Evolutionary conservation across 2,797 vertebrate genomes (phyloP), one percentile per base, ranked within the genome.

Genomic region (Acrossocheilus wenchowensis): DNA sequence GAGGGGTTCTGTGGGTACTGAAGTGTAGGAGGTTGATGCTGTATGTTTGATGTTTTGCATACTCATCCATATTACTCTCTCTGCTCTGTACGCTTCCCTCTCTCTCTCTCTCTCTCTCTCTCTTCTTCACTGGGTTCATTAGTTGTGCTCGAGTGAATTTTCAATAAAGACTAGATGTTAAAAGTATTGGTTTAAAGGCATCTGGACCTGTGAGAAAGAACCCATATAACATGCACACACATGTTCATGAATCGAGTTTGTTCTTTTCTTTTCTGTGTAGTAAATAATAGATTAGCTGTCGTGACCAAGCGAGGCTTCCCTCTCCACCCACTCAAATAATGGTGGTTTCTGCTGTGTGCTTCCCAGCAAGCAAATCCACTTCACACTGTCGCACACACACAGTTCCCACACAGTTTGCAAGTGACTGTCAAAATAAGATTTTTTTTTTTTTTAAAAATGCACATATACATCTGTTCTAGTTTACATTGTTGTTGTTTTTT

Each of bases 241-340:
- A n/a, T 52, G 36, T 54, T 62, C 66, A 26, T 14, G 54, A n/a
- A 52, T 68, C 7, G 8, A 45, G 52, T 62, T 82, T 10, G 34
- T 66, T 66, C 4, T 66, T 79, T 69, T 71, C 36, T 75, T 83
- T 77, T 83, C 60, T 50, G 74, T n/a, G 57, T 84, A 36, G 41
- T 89, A 68, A 89, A 89, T 86, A 83, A 89, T 86, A 83, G 83
- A 87, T 86, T 6, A 17, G 68, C 81, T 84, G 81, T 84, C 36
- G 52, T 86, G 86, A 81, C 68, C 48, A 71, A 52, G 81, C 62
- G 30, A 69, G 83, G 69, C 39, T 78, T 75, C 57, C 83, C 79
- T 86, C 78, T 86, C 78, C 79, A 15, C 80, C 80, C 74, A 74
- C 88, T 87, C 68, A 68, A 79, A 85, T 45, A 66, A 79, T 36